Evolutionary conservation across 2,797 vertebrate species (phyloP).

Genomic region (Staurois parvus): DNA sequence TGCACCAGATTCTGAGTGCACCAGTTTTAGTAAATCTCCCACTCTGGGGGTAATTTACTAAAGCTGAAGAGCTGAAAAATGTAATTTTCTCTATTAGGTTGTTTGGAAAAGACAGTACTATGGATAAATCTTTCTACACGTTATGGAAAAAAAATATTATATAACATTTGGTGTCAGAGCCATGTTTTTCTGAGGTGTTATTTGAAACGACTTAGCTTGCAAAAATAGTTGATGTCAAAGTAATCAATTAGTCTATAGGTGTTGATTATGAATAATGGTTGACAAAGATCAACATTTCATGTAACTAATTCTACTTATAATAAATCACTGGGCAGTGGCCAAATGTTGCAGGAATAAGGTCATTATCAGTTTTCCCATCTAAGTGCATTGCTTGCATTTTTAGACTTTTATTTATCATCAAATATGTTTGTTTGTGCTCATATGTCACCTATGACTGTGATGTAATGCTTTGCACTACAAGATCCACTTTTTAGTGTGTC

Average conservation of each 20-base stretch:
- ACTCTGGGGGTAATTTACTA: too few species aligned
- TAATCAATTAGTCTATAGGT: slow-evolving; percentile 47
- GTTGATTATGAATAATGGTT: slow-evolving; percentile 48
- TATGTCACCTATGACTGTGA: too few species aligned
- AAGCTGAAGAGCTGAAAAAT: too few species aligned
- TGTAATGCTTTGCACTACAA: too few species aligned
- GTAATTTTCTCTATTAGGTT: too few species aligned
- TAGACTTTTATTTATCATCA: slow-evolving; percentile 2
- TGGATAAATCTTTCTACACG: too few species aligned
- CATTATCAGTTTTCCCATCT: slow-evolving; percentile 27
- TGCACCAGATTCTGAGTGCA: too few species aligned
- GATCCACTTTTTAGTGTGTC: too few species aligned
- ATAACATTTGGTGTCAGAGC: neutral
- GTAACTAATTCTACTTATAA: slow-evolving; percentile 42
- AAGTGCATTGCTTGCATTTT: slow-evolving; percentile 17
- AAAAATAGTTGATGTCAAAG: slow-evolving; percentile 32
- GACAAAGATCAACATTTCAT: slow-evolving; percentile 25
- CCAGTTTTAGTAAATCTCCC: too few species aligned
- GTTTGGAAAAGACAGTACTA: too few species aligned
- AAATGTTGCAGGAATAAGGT: neutral
- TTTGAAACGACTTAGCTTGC: slow-evolving; percentile 25
- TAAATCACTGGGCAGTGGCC: slow-evolving; percentile 19
- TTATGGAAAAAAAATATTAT: too few species aligned
- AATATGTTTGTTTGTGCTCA: too few species aligned
- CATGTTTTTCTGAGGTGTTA: neutral